These are phyloP conservation scores for Tretioscincus oriximinensis DNA, from an alignment of 2,113 vertebrate species.

Conservation along the genomic window DNA sequence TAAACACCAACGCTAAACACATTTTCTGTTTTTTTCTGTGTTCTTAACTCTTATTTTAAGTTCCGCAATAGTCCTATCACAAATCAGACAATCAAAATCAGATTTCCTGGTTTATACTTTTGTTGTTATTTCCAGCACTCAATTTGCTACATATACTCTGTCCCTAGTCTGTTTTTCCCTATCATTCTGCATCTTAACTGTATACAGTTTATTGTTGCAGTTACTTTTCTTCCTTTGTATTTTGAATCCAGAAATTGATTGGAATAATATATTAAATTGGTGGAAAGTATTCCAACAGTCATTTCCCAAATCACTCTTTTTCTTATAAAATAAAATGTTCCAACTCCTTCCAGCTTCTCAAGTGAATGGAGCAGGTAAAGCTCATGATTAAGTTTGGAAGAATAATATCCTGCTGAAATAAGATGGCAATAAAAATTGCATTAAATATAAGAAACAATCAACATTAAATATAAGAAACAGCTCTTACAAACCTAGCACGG, in stretches of 20 bases:
- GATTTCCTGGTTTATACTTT: no score
- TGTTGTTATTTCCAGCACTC: no score
- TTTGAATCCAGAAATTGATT: not conserved
- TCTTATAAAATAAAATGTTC: not conserved
- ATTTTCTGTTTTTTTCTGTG: constrained; percentile 4
- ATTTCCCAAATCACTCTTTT: not conserved
- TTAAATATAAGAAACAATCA: not conserved
- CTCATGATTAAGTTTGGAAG: no score
- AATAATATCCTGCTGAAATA: not conserved
- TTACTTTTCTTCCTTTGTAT: not conserved
- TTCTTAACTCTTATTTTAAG: no score
- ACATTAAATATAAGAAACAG: not conserved
- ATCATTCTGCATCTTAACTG: no score
- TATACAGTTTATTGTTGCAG: not conserved
- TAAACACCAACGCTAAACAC: not conserved
- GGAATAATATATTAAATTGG: not conserved
- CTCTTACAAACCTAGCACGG: not conserved
- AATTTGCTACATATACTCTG: no score
- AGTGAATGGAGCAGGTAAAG: not conserved
- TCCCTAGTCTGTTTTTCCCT: no score
- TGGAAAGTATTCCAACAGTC: not conserved
- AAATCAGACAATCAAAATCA: no score
- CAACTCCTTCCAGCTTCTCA: not conserved
- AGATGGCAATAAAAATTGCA: not conserved
- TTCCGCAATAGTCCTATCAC: no score